Evolutionary conservation across 2,888 invertebrate species (phyloP).

Genomic region (Patella pellucida): DNA sequence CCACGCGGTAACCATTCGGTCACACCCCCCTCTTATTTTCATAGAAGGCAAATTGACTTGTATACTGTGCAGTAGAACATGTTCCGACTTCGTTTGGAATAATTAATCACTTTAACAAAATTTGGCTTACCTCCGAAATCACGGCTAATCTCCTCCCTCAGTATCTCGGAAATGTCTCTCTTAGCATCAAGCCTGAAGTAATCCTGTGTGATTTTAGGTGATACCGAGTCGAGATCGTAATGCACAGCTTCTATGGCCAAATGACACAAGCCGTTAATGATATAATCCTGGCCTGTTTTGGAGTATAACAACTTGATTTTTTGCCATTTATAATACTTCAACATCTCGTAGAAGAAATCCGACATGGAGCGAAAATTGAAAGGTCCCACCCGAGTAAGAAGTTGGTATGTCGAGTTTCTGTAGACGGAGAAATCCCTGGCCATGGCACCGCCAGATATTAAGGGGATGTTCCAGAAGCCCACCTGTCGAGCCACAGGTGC

Average conservation of each 20-base stretch:
- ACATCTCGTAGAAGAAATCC: slow-evolving; percentile 36
- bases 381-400: slow-evolving; percentile 76
- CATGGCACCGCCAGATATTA: slow-evolving; percentile 78
- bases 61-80: too few species aligned
- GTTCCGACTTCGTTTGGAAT: too few species aligned
- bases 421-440: slow-evolving; percentile 59
- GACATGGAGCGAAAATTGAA: slow-evolving; percentile 56
- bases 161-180: slow-evolving; percentile 38
- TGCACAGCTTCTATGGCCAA: slow-evolving; percentile 83
- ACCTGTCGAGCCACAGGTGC: slow-evolving; percentile 84
- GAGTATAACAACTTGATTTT: slow-evolving; percentile 80
- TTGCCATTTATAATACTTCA: slow-evolving; percentile 42
- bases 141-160: slow-evolving; percentile 52
- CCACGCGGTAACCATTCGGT: too few species aligned
- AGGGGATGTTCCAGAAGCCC: slow-evolving; percentile 87
- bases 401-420: slow-evolving; percentile 76
- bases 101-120: too few species aligned
- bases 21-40: too few species aligned
- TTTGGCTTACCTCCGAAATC: slow-evolving; percentile 56
- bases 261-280: slow-evolving; percentile 80
- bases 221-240: slow-evolving; percentile 66
- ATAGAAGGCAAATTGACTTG: too few species aligned
- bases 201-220: slow-evolving; percentile 45
- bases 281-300: slow-evolving; percentile 80
- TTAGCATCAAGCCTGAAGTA: slow-evolving; percentile 43